Conservation (phyloP, 2,797 vertebrate species). For the Buceros bicornis region DNA sequence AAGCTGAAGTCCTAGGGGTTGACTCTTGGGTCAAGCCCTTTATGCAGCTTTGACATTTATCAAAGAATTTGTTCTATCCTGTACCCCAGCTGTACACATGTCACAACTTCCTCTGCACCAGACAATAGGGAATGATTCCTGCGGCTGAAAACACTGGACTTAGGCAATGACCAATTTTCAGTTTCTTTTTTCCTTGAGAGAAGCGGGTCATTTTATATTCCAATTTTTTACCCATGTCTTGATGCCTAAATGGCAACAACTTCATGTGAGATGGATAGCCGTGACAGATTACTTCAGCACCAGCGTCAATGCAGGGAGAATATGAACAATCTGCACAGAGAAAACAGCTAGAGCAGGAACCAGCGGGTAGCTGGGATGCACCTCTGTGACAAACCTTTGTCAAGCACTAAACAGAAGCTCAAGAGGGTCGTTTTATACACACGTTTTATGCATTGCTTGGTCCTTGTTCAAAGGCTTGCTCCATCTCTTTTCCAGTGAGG, state of each 20-base stretch:
- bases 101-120: slow-evolving; percentile 12
- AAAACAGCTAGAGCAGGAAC: not conserved
- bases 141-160: not conserved
- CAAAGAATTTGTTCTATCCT: not conserved
- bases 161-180: not conserved
- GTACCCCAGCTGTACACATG: not conserved
- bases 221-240: not conserved
- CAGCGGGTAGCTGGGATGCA: not conserved
- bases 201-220: not conserved
- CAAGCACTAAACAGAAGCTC: not conserved
- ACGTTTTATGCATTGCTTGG: not conserved
- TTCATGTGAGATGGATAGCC: not conserved
- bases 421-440: not conserved
- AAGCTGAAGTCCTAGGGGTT: not conserved
- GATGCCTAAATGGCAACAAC: not conserved
- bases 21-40: not conserved
- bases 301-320: not conserved
- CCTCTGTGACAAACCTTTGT: not conserved
- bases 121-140: not conserved
- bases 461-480: not conserved
- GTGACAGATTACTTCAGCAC: not conserved
- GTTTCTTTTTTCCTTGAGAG: not conserved
- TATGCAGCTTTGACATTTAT: not conserved
- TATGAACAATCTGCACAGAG: not conserved
- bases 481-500: not conserved